These are phyloP conservation scores for Teleiodes luculella DNA, from an alignment of 2,888 invertebrate genomes.

Conservation along the genomic window DNA sequence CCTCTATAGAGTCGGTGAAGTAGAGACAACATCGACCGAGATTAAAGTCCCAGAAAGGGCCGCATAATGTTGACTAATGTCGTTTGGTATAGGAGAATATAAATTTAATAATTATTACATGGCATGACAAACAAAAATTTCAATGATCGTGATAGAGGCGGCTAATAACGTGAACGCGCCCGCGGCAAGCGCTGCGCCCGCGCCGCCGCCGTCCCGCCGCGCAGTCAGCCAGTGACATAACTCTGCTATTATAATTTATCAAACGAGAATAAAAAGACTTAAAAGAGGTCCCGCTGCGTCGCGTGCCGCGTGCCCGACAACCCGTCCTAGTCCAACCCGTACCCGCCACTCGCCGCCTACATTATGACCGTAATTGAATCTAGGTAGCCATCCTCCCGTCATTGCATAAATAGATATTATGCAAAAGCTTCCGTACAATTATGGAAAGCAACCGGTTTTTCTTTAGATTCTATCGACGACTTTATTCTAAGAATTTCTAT, in stretches of 20 bases:
- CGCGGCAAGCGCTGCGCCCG: constrained; percentile 40
- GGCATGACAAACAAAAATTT: constrained; percentile 69
- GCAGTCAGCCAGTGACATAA: constrained; percentile 52
- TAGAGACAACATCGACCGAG: not conserved
- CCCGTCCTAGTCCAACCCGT: constrained; percentile 7
- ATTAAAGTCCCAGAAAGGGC: constrained; percentile 6
- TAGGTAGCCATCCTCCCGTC: constrained; percentile 39
- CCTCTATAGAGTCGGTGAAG: not conserved
- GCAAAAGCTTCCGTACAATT: constrained; percentile 56
- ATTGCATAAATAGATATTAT: constrained; percentile 33
- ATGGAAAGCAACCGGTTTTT: constrained; percentile 30
- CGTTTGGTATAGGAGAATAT: constrained; percentile 34
- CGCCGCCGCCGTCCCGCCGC: constrained; percentile 32
- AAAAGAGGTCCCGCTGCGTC: constrained; percentile 62
- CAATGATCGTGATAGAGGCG: constrained; percentile 54
- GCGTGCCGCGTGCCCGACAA: constrained; percentile 49
- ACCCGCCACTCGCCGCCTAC: constrained; percentile 44
- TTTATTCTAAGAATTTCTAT: constrained; percentile 33
- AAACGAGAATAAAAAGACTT: constrained; percentile 54
- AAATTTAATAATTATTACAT: constrained; percentile 58
- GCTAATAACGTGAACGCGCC: constrained; percentile 44
- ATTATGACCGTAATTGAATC: constrained; percentile 59
- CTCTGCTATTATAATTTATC: constrained; percentile 69
- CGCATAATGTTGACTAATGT: constrained; percentile 27
- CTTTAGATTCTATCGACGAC: constrained; percentile 41